Conservation (phyloP, 2,888 invertebrate genomes). For the Esperia sulphurella region DNA sequence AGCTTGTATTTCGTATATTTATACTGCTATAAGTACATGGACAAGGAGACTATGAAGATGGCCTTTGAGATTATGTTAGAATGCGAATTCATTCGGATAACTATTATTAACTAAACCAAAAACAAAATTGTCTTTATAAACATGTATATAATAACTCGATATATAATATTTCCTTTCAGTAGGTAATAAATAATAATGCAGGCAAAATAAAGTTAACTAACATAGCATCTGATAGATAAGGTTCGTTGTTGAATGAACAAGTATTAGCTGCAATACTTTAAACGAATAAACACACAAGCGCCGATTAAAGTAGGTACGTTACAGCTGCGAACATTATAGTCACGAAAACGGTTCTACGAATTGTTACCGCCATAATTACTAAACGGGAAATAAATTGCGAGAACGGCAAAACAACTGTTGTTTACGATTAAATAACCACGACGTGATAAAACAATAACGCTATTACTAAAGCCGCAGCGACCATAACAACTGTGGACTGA, state of each 20-base stretch:
- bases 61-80: no score
- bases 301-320: no score
- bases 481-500: neutral
- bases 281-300: no score
- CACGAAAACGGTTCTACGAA: neutral
- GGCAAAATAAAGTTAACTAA: neutral
- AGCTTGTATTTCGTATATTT: no score
- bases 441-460: neutral
- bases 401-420: neutral
- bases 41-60: no score
- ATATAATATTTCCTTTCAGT: no score
- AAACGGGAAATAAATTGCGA: neutral
- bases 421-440: neutral
- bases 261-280: neutral
- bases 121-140: no score
- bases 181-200: no score
- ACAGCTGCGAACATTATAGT: neutral
- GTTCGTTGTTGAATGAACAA: neutral
- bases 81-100: no score
- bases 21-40: no score
- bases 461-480: neutral
- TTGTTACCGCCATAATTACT: neutral
- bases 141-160: no score
- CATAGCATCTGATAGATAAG: neutral
- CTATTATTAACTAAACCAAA: no score